Evolutionary conservation across 2,113 vertebrate species (phyloP).

Genomic region (Myotis yumanensis): DNA sequence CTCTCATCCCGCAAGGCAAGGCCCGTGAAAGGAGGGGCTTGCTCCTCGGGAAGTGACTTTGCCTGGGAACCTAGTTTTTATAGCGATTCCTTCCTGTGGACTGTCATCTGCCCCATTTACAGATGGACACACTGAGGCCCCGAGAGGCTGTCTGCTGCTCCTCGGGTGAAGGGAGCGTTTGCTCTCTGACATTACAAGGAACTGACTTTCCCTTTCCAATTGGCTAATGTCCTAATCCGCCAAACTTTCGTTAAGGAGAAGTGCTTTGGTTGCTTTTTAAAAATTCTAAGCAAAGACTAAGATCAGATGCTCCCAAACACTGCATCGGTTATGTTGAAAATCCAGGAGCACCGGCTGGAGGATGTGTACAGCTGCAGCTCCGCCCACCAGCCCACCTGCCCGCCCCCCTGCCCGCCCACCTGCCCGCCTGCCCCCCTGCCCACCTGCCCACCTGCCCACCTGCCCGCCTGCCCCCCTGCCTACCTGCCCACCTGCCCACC

Average conservation of each 20-base stretch:
- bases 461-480: too few species aligned
- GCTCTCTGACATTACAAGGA: neutral
- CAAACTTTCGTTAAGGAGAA: neutral
- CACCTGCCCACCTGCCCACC: too few species aligned
- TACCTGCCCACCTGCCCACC: too few species aligned
- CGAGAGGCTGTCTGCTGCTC: neutral
- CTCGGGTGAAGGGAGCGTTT: too few species aligned
- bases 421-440: too few species aligned
- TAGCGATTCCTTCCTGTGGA: neutral
- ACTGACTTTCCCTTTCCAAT: too few species aligned
- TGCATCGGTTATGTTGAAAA: neutral
- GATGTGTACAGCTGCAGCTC: neutral
- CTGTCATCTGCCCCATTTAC: neutral
- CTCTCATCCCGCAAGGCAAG: neutral
- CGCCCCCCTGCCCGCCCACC: too few species aligned
- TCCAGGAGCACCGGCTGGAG: neutral
- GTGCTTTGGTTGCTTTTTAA: neutral
- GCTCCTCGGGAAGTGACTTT: neutral
- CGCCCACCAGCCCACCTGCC: too few species aligned
- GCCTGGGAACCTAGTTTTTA: neutral
- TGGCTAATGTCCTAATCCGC: neutral
- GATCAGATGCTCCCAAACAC: neutral
- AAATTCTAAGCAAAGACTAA: neutral
- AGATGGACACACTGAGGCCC: neutral
- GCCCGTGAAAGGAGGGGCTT: neutral